A percentile compares a stretch with the other conserved stretches of the same genome.
Evolutionary conservation across 1,140 invertebrate genomes (phyloP).

Genomic region (Conopomorpha cramerella): DNA sequence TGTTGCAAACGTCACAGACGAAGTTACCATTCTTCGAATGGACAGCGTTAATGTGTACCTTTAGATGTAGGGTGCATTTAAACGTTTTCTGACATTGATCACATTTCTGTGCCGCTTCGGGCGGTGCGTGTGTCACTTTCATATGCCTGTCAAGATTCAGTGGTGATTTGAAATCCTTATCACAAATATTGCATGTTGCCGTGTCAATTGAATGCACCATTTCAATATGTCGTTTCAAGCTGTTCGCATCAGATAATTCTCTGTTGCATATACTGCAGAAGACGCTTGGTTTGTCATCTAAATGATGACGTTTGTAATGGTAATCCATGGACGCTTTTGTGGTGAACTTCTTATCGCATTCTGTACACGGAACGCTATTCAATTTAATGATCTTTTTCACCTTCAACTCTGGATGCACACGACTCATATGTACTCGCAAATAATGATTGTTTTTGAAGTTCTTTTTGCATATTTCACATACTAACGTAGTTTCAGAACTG

Average conservation of each 20-base stretch:
- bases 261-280: constrained; percentile 2
- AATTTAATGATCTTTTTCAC: constrained; percentile 3
- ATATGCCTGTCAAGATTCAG: constrained; percentile 6
- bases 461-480: constrained; percentile 4
- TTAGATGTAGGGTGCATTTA: constrained; percentile 6
- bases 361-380: constrained; percentile 1
- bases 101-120: constrained; percentile 3
- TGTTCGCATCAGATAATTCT: constrained; percentile 1
- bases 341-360: constrained; percentile 3
- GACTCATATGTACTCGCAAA: constrained; percentile 2
- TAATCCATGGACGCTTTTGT: constrained; percentile 3
- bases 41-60: constrained; percentile 4
- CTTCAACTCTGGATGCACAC: constrained; percentile 2
- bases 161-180: constrained; percentile 4
- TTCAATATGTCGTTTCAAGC: constrained; percentile 4
- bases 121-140: constrained; percentile 5
- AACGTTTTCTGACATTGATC: constrained; percentile 6
- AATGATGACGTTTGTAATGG: constrained; percentile 4
- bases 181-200: constrained; percentile 2
- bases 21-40: constrained; percentile 5
- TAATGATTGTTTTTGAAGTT: constrained; percentile 3
- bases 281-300: background rate
- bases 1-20: constrained; percentile 4
- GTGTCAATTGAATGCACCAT: constrained; percentile 4
- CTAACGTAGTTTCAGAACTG: background rate